phyloP scores from a whole-genome alignment of 2,888 invertebrate genomes.

The Lottia gigantea region DNA sequence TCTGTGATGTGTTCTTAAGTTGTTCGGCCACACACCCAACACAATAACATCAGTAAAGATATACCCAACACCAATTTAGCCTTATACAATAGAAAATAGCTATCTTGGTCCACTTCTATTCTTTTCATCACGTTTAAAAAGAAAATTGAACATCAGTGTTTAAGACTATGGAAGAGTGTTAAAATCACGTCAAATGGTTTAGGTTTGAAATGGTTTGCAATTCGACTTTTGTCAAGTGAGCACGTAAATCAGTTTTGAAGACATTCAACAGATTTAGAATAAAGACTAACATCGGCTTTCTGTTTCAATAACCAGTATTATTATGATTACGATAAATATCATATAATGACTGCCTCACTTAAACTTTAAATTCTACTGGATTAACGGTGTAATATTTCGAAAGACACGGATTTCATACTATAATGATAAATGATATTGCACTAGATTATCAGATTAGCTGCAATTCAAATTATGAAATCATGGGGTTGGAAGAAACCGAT shows the following conservation, averaged over 20 bases:
- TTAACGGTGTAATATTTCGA: neutral
- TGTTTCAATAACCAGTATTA: conserved; percentile 3
- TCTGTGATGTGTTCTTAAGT: conserved; percentile 4
- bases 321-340: conserved; percentile 7
- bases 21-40: conserved; percentile 10
- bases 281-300: conserved; percentile 7
- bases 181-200: conserved; percentile 8
- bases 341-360: neutral
- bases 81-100: conserved; percentile 6
- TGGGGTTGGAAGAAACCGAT: no score
- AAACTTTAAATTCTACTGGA: neutral
- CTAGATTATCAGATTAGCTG: neutral
- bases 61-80: neutral
- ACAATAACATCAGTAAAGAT: conserved; percentile 11
- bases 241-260: conserved; percentile 9
- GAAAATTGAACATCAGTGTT: conserved; percentile 8
- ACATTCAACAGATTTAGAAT: conserved; percentile 2
- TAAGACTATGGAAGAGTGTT: conserved; percentile 3
- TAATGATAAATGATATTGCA: neutral
- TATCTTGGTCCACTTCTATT: neutral
- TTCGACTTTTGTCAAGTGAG: neutral
- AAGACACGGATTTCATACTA: neutral
- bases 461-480: neutral
- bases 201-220: neutral
- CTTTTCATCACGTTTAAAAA: conserved; percentile 2